Percentiles rank a stretch among this genome's conserved stretches.
Evolutionary conservation across 2,888 invertebrate genomes (phyloP).

Genomic region (Chrysolina oricalcia): DNA sequence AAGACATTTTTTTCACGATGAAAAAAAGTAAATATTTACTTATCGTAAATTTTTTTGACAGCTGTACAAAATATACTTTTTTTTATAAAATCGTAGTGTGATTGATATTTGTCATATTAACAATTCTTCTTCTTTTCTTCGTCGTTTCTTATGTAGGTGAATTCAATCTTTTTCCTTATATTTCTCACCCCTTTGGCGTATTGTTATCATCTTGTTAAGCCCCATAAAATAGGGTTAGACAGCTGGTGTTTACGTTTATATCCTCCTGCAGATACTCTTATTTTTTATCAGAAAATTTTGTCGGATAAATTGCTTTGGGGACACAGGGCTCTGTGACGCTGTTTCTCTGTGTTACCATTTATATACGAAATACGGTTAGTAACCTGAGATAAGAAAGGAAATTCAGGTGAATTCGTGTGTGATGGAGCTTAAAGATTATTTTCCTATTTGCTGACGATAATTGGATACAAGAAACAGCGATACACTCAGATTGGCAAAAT

Average conservation of each 20-base stretch:
- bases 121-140: too few relatives aligned
- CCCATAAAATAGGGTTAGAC: not conserved
- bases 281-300: slow-evolving; percentile 10
- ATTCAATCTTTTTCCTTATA: not conserved
- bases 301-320: not conserved
- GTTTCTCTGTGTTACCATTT: not conserved
- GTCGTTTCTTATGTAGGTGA: not conserved
- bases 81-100: too few relatives aligned
- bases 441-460: not conserved
- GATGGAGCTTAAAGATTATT: not conserved
- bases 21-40: too few relatives aligned
- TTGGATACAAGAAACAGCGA: not conserved
- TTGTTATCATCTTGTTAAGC: not conserved
- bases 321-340: not conserved
- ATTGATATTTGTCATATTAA: too few relatives aligned
- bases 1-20: too few relatives aligned
- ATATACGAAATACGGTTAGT: not conserved
- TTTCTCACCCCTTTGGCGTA: not conserved
- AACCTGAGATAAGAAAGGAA: not conserved
- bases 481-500: too few relatives aligned
- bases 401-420: not conserved
- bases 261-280: not conserved
- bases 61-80: too few relatives aligned
- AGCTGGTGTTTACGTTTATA: not conserved
- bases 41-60: too few relatives aligned